These are phyloP conservation scores for Clanis bilineata DNA, from an alignment of 2,888 invertebrate species.

Conservation along the genomic window DNA sequence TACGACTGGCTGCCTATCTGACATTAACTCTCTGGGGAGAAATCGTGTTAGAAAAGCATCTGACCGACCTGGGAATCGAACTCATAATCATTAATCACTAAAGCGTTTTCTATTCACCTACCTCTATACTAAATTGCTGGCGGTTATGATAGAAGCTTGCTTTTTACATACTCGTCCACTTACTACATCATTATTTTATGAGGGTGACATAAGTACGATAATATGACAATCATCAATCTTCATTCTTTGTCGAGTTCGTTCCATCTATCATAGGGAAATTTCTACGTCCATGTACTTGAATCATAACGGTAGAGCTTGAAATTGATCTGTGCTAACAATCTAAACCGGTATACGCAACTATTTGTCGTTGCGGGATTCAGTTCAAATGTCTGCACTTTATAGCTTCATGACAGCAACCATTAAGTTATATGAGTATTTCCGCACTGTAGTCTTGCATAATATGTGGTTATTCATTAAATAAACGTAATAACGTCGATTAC, in stretches of 20 bases:
- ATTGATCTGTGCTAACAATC: not conserved
- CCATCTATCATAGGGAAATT: not conserved
- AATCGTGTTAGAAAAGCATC: too few relatives aligned
- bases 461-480: too few relatives aligned
- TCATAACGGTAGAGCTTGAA: not conserved
- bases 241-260: not conserved
- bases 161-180: not conserved
- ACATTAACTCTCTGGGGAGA: too few relatives aligned
- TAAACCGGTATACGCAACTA: not conserved
- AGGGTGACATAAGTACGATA: not conserved
- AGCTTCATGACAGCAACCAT: not conserved
- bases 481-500: too few relatives aligned
- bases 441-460: too few relatives aligned
- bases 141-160: not conserved
- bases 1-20: too few relatives aligned
- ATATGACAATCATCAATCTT: not conserved
- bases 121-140: not conserved
- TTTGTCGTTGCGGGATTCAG: not conserved
- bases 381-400: not conserved
- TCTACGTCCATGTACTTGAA: not conserved
- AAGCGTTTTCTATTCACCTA: not conserved
- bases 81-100: too few relatives aligned
- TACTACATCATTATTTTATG: not conserved
- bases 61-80: too few relatives aligned
- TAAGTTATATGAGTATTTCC: too few relatives aligned